Evolutionary conservation across 2,113 vertebrate species (phyloP), one percentile per base, ranked within the genome.

Genomic region (Motacilla alba): DNA sequence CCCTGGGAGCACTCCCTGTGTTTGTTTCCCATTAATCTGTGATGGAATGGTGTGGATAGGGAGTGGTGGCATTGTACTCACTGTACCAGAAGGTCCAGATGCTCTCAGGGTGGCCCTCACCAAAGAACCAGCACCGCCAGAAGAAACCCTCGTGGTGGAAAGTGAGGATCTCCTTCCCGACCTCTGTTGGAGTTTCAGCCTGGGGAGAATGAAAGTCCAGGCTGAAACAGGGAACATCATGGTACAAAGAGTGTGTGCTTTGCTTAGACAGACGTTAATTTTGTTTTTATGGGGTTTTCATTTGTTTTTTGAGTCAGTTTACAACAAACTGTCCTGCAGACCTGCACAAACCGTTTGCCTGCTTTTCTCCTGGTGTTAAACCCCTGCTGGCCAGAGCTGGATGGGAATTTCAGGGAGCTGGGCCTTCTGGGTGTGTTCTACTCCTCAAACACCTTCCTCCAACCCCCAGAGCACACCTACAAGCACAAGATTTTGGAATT

Each of bases 131-230:
- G 80, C 98, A 99, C 28, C 98, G 41, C 98, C 98, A 98, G 96
- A 99, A 99, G 97, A 99, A 99, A 22, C 98, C 98, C 96, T 99
- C 98, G 0, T 99, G 98, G 81, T 99, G 98, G 73, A 99, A 98
- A 17, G 83, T 98, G 56, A 98, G 94, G n/a, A 97, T 75, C 17
- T 94, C 89, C 28, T 56, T 64, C 59, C 55, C 37, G 1, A 8
- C 52, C 21, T 89, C 93, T 2, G n/a, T 5, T 1, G 7, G 83
- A 1, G 3, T 18, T 77, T 87, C 91, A 44, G 21, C 76, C 97
- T 97, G 85, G 3, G 21, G 75, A 56, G 53, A 90, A 83, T 5
- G 41, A 83, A 92, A 91, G 28, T 31, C 28, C 39, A 43, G 46
- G 78, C 13, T 89, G 77, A 70, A 13, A 16, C 2, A 15, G 31